Conservation (phyloP, 1,140 invertebrate species). For the Danaus melanippus region DNA sequence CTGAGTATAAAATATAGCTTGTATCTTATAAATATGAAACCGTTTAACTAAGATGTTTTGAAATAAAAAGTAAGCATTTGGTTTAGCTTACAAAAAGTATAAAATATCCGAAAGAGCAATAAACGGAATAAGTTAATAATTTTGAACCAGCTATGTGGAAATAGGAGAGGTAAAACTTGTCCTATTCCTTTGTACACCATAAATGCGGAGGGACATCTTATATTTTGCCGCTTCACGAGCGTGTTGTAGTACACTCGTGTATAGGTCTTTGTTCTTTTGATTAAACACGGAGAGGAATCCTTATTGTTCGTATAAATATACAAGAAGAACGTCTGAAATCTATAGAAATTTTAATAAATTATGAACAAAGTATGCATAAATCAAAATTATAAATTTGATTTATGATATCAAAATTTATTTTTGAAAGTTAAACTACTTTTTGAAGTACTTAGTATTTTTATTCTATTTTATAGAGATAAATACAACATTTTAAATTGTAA, state of each 20-base stretch:
- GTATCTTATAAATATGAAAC: no score
- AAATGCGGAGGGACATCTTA: constrained; percentile 21
- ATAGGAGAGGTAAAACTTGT: constrained; percentile 11
- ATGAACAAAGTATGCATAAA: no score
- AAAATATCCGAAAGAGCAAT: neutral
- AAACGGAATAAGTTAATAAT: constrained; percentile 1
- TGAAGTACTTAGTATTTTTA: no score
- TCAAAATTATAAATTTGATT: no score
- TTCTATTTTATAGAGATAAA: no score
- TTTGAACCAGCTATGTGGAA: neutral
- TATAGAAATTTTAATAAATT: no score
- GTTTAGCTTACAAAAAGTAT: constrained; percentile 3
- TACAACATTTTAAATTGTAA: no score
- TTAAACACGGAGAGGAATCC: constrained; percentile 9
- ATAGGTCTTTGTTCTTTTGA: constrained; percentile 14
- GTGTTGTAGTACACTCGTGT: constrained; percentile 9
- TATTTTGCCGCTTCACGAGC: constrained; percentile 16
- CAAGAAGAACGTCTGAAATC: no score
- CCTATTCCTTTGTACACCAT: constrained; percentile 24
- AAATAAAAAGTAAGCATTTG: neutral
- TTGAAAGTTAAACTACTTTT: no score
- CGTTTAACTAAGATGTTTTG: constrained; percentile 1
- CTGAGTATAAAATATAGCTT: constrained; percentile 2
- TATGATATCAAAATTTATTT: no score
- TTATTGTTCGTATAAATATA: neutral